These are phyloP conservation scores for Typhlichthys subterraneus DNA, from an alignment of 2,797 vertebrate genomes.

Conservation along the genomic window DNA sequence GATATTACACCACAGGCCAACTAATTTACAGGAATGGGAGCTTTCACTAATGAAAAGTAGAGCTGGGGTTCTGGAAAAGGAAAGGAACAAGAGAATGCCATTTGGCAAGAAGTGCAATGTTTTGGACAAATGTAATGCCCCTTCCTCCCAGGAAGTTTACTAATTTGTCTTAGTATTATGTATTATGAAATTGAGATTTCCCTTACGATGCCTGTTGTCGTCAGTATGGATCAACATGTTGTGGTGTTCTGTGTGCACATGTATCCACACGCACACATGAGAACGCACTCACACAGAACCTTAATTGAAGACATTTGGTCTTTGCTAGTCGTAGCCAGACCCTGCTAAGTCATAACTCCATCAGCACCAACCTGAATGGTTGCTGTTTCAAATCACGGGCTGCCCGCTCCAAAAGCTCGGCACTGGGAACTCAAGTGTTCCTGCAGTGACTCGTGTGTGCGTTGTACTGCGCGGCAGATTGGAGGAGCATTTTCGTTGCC, in stretches of 20 bases:
- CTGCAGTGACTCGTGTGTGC: conserved; percentile 17
- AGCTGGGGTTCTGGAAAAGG: conserved; percentile 18
- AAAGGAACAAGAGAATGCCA: conserved; percentile 1
- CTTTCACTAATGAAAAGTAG: conserved; percentile 44
- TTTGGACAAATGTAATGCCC: conserved; percentile 31
- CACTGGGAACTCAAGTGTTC: conserved; percentile 18
- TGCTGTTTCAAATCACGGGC: conserved; percentile 49
- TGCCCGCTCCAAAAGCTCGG: conserved; percentile 18
- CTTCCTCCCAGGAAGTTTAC: conserved; percentile 22
- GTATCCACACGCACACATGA: conserved; percentile 2
- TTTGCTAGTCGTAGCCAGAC: conserved; percentile 27
- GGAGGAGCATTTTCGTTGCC: conserved; percentile 3
- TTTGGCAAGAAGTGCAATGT: conserved; percentile 30
- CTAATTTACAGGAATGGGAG: conserved; percentile 54
- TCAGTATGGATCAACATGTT: conserved; percentile 16
- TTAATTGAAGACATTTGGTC: conserved; percentile 50
- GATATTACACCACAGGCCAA: conserved; percentile 43
- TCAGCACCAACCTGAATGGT: conserved; percentile 30
- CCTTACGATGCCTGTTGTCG: conserved; percentile 21
- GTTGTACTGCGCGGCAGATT: conserved; percentile 15
- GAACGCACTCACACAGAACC: conserved; percentile 8
- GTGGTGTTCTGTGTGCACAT: background rate
- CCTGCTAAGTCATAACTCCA: conserved; percentile 29
- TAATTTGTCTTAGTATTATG: conserved; percentile 18
- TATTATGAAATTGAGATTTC: conserved; percentile 7